Evolutionary conservation across 2,888 invertebrate species (phyloP), one percentile per base, ranked within the genome.

Genomic region (Tetragonisca angustula): DNA sequence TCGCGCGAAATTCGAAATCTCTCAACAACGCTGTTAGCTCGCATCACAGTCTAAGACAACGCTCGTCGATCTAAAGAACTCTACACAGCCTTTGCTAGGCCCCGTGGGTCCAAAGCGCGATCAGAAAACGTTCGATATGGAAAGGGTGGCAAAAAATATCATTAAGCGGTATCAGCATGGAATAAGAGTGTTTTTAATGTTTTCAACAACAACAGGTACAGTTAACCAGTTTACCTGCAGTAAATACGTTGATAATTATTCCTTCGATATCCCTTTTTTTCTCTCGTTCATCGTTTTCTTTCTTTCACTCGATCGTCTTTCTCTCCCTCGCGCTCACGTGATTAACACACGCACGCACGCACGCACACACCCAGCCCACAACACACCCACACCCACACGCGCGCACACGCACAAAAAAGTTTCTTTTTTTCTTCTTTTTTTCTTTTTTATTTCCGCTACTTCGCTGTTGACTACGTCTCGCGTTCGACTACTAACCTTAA

Each of bases 131-230:
- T 43, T 2, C 61, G 70, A 69, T 71, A 79, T 43, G 86, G 72
- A 73, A 79, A 82, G 89, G 83, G 89, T 79, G 43, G 43, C 43
- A 43, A 43, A 88, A 84, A 90, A 90, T 88, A 85, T 79, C 81
- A 87, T 32, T 85, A 91, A 92, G 90, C 90, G 86, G 54, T 75
- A 87, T 91, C 92, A 93, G 92, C 93, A 90, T 93, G 93, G 93
- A 93, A 93, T 94, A 93, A 93, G 93, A 93, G 90, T 93, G 91
- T 92, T 93, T 93, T 93, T 94, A 93, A 93, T 92, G 91, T 92
- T 90, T 91, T 93, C 93, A 94, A 93, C 94, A 94, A 93, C 92
- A 94, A 93, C 94, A 94, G 94, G 94, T 94, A 94, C 93, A 93
- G 90, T 92, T 43, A 93, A 93, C 91, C 93, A 93, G 91, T 92